Conservation (phyloP, 1,140 invertebrate species). For the Drosophila kurseongensis region DNA sequence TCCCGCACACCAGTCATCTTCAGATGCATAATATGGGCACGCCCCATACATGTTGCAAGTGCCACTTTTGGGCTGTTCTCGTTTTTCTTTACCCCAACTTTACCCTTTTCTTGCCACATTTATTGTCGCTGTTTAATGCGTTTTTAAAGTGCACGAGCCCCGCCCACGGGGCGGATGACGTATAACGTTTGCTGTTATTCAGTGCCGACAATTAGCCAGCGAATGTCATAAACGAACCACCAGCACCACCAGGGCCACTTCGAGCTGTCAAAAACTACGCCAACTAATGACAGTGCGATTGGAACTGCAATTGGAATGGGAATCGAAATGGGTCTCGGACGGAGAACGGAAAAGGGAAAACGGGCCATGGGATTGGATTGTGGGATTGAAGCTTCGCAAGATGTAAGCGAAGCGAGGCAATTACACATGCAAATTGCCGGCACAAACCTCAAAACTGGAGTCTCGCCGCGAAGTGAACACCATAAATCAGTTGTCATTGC, state of each 20-base stretch:
- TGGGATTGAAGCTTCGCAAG: conserved; percentile 25
- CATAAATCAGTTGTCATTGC: conserved; percentile 58
- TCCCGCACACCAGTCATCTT: conserved; percentile 27
- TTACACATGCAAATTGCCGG: conserved; percentile 60
- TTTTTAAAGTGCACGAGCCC: conserved; percentile 60
- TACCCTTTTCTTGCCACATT: conserved; percentile 16
- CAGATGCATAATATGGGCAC: conserved; percentile 44
- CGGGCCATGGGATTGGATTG: conserved; percentile 7
- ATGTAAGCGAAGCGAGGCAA: conserved; percentile 41
- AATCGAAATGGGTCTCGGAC: conserved; percentile 16
- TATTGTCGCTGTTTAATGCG: conserved; percentile 60
- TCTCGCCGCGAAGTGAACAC: conserved; percentile 26
- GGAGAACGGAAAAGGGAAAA: not conserved
- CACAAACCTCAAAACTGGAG: conserved; percentile 35
- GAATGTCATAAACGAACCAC: conserved; percentile 58
- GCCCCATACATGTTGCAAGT: conserved; percentile 75
- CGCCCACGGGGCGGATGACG: conserved; percentile 55
- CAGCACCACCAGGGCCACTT: conserved; percentile 40
- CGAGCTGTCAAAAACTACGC: conserved; percentile 52
- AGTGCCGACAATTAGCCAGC: conserved; percentile 57
- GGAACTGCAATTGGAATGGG: conserved; percentile 31
- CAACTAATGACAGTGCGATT: conserved; percentile 56
- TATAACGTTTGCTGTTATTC: conserved; percentile 39
- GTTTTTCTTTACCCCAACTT: not conserved
- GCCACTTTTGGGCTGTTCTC: conserved; percentile 61